These are phyloP conservation scores for Nothobranchius furzeri DNA, from an alignment of 2,113 vertebrate species.

Conservation along the genomic window DNA sequence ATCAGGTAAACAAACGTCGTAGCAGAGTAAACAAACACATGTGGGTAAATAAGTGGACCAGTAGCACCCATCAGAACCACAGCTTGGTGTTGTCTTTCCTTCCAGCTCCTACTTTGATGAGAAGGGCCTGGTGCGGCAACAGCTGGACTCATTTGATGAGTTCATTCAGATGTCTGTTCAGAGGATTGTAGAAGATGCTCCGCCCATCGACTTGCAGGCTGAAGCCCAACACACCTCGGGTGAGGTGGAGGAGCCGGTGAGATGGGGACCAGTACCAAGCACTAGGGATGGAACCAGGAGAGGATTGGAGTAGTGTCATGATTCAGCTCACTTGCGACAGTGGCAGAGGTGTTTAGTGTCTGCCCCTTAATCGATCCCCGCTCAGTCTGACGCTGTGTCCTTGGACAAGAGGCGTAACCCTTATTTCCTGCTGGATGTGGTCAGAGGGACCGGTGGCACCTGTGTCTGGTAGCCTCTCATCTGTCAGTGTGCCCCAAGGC, in stretches of 20 bases:
- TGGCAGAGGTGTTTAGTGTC: too few relatives aligned
- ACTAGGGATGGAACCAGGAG: background rate
- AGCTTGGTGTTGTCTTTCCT: background rate
- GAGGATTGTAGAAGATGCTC: constrained; percentile 97
- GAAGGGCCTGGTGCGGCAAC: constrained; percentile 96
- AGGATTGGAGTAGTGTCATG: background rate
- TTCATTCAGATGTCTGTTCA: constrained; percentile 99
- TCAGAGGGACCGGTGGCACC: too few relatives aligned
- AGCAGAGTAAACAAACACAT: background rate
- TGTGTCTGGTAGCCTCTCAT: too few relatives aligned
- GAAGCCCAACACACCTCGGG: constrained; percentile 97
- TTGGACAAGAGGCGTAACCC: too few relatives aligned
- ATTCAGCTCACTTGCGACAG: background rate
- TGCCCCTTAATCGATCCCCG: too few relatives aligned
- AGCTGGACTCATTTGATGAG: constrained; percentile 98
- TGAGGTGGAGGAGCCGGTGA: constrained; percentile 97
- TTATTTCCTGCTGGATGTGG: too few relatives aligned
- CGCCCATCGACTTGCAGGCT: constrained; percentile 96
- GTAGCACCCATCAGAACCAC: too few relatives aligned
- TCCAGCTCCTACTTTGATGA: constrained; percentile 97
- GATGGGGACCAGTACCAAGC: constrained; percentile 30
- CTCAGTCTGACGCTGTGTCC: too few relatives aligned
- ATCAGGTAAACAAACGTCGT: constrained; percentile 84
- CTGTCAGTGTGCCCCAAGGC: too few relatives aligned
- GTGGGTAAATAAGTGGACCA: background rate